Evolutionary conservation across 1,140 invertebrate species (phyloP).

Genomic region (Elymnias hypermnestra): DNA sequence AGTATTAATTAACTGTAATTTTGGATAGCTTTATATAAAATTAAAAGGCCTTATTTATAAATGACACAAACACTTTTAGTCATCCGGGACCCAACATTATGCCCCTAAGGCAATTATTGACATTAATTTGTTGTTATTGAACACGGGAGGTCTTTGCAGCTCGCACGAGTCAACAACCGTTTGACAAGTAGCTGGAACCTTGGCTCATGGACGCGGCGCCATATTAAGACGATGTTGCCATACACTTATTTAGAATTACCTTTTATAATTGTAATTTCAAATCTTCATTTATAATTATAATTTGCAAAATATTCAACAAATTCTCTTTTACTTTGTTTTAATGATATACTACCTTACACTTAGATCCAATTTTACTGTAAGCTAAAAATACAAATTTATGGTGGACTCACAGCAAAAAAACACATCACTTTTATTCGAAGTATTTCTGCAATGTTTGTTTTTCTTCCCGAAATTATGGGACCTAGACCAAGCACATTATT

Average conservation of each 20-base stretch:
- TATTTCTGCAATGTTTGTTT: too few relatives aligned
- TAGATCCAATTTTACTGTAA: too few relatives aligned
- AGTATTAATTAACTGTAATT: too few relatives aligned
- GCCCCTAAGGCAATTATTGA: conserved; percentile 23
- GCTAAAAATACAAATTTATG: too few relatives aligned
- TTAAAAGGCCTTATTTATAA: conserved; percentile 3
- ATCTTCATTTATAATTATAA: too few relatives aligned
- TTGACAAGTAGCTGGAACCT: conserved; percentile 40
- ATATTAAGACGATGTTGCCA: conserved; percentile 28
- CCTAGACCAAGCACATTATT: too few relatives aligned
- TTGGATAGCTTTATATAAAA: background rate
- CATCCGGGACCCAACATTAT: conserved; percentile 11
- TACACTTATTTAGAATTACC: background rate
- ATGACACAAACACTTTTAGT: conserved; percentile 16
- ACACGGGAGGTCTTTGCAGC: conserved; percentile 21
- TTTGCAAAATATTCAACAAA: too few relatives aligned
- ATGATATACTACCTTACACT: too few relatives aligned
- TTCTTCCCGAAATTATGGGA: too few relatives aligned
- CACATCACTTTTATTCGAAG: too few relatives aligned
- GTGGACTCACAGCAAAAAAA: too few relatives aligned
- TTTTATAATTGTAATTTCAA: background rate
- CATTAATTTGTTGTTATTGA: conserved; percentile 34
- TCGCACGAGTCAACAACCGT: conserved; percentile 60
- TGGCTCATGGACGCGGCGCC: conserved; percentile 37
- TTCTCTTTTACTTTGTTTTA: too few relatives aligned